Conservation (phyloP, 2,113 vertebrate genomes). For the Telmatochromis sp. region DNA sequence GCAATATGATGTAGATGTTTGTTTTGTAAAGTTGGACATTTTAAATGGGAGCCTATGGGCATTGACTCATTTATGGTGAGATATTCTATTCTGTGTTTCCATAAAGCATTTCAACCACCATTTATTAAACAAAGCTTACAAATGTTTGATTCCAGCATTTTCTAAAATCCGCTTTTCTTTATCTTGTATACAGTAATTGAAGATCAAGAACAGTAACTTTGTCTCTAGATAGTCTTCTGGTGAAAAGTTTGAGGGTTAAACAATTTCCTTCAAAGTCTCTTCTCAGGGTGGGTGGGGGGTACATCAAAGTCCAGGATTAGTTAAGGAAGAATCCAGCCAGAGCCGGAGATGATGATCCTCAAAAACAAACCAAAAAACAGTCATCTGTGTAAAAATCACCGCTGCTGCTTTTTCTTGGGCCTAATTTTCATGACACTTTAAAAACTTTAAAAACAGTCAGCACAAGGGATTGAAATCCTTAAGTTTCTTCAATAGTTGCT, state of each 20-base stretch:
- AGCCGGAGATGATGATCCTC: not conserved
- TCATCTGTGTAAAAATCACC: not conserved
- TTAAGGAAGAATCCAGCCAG: not conserved
- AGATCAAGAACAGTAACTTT: not conserved
- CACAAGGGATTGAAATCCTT: not conserved
- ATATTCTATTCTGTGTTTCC: not conserved
- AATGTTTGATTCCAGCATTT: not conserved
- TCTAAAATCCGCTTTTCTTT: not conserved
- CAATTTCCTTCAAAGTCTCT: not conserved
- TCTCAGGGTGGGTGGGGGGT: not conserved
- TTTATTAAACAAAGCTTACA: not conserved
- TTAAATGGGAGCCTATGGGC: not conserved
- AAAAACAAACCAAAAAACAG: not conserved
- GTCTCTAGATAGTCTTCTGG: not conserved
- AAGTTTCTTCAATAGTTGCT: not conserved
- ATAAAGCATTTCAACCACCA: not conserved
- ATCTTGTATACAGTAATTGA: not conserved
- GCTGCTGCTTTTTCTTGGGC: not conserved
- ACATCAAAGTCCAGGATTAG: not conserved
- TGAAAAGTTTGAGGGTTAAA: not conserved
- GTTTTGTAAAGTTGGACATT: not conserved
- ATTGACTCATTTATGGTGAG: not conserved
- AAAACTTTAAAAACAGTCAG: not conserved
- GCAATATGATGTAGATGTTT: not conserved
- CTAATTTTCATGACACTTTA: not conserved